Base-by-base conservation (phyloP, 2,797 vertebrate species). In the Paedocypris micromegethes region DNA sequence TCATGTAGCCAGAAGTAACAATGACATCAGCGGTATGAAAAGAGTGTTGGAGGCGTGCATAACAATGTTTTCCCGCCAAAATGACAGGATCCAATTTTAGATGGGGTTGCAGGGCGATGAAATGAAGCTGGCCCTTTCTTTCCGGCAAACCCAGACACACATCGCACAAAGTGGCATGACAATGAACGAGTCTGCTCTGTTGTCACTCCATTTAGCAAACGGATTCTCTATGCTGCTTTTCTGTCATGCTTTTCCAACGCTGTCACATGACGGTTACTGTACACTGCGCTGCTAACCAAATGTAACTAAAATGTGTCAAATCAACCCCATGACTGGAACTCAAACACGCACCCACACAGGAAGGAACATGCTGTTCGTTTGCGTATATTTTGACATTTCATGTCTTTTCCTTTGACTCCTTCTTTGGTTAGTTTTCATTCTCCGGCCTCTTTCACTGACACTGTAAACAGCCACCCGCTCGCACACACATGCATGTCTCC, bases 221-320 rank as follows among this genome's bases (percentile, higher is more conserved):
- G 58, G 62, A 73, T 70, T 68, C 58, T 61, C 8, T 63, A 61
- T 56, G 52, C 51, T 50, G 56, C n/a, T 54, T 65, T 42, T 43
- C 61, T 70, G 72, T 72, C 64, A 68, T 48, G 56, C 64, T 50
- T 38, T 53, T n/a, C 45, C 64, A 41, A 55, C 72, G 71, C 68
- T 77, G 69, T 72, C 70, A 69, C 56, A 59, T 44, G 55, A 50
- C 9, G 39, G 61, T 66, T 72, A 69, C 63, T 61, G 41, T 51
- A 69, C 65, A 64, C 62, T 52, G 62, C 23, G 42, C 52, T 56
- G 55, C 69, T 75, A 68, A 59, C 63, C 72, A 68, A 66, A 75
- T 72, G 71, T 67, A 72, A 72, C 53, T 51, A 66, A 70, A 61
- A 77, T 52, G 46, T 67, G 73, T 74, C 75, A 74, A 74, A 73